Conservation (phyloP, 2,888 invertebrate species). For the Epirrita christyi region DNA sequence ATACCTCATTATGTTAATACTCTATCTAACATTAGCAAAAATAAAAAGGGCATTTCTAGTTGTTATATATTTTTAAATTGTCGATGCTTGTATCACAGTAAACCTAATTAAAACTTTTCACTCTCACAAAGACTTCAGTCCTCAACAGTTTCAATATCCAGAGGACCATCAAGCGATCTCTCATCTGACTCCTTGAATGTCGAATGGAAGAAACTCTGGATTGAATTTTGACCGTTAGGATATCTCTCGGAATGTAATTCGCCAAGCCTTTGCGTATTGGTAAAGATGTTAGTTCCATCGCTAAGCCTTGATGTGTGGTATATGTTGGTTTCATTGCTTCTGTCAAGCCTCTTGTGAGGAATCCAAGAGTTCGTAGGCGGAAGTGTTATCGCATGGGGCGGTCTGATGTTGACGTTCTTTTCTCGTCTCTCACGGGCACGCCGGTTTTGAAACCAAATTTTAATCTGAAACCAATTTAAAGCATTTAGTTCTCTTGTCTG, state of each 20-base stretch:
- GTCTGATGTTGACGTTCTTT: conserved; percentile 66
- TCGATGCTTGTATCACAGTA: too few relatives aligned
- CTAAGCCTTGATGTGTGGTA: neutral
- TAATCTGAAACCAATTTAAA: conserved; percentile 61
- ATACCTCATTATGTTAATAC: too few relatives aligned
- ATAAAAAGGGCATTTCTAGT: too few relatives aligned
- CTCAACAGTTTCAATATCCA: conserved; percentile 69
- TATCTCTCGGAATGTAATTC: conserved; percentile 6
- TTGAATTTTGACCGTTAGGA: conserved; percentile 3
- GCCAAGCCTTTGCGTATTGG: conserved; percentile 4
- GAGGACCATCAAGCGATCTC: conserved; percentile 57
- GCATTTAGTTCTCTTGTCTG: neutral
- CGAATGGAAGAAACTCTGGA: conserved; percentile 6
- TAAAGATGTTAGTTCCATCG: conserved; percentile 5
- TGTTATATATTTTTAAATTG: too few relatives aligned
- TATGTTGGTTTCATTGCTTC: conserved; percentile 4
- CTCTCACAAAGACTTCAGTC: conserved; percentile 11
- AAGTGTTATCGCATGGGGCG: conserved; percentile 65
- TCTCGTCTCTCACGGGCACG: conserved; percentile 90
- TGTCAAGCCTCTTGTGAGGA: conserved; percentile 14
- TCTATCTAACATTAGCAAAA: too few relatives aligned
- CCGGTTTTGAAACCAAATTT: conserved; percentile 94
- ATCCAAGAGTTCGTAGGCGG: conserved; percentile 53
- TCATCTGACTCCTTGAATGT: conserved; percentile 39
- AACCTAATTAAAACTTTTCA: too few relatives aligned